Evolutionary conservation across 2,888 invertebrate genomes (phyloP).

Genomic region (Penaeus monodon): DNA sequence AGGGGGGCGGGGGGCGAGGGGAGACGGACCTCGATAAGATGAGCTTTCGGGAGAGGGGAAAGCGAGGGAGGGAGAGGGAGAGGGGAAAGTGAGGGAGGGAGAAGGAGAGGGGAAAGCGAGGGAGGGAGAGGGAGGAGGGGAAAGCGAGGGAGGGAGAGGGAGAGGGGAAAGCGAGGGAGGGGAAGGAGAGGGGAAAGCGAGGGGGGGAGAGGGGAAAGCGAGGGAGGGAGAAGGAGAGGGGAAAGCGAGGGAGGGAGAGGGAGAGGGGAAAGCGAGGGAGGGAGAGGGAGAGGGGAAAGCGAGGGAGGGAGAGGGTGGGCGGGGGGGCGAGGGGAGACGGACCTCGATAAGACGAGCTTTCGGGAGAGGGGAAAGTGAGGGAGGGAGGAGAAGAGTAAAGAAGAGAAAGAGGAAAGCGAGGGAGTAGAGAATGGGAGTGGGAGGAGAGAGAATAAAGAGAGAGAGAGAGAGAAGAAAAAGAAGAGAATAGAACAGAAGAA

Average conservation of each 20-base stretch:
- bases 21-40: too few species aligned
- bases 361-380: neutral
- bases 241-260: neutral
- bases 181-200: neutral
- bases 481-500: too few species aligned
- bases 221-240: neutral
- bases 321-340: too few species aligned
- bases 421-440: neutral
- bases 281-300: neutral
- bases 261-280: neutral
- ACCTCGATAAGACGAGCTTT: too few species aligned
- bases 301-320: too few species aligned
- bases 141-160: neutral
- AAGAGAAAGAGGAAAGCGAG: too few species aligned
- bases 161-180: too few species aligned
- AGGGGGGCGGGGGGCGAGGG: too few species aligned
- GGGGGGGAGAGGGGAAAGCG: neutral
- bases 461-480: too few species aligned
- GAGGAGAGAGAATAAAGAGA: neutral
- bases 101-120: neutral
- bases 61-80: neutral
- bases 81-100: neutral
- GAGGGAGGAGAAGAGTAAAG: too few species aligned
- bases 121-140: neutral
- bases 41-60: too few species aligned